phyloP scores from a whole-genome alignment of 2,797 vertebrate species.

The Mergus octosetaceus region DNA sequence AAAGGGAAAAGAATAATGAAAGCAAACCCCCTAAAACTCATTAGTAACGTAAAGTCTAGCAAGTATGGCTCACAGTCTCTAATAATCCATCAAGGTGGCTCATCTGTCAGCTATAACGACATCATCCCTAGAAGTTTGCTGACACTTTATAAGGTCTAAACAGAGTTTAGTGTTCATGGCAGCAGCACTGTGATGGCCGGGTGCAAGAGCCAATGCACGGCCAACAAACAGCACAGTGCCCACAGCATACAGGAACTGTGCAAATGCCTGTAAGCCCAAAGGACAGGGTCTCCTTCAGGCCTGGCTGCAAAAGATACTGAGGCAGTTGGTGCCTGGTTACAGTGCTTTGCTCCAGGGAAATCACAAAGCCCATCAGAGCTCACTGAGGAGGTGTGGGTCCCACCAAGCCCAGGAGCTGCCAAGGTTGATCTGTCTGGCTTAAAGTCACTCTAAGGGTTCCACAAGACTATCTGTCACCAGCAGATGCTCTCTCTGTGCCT shows the following conservation, averaged over 20 bases:
- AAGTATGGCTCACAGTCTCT: constrained; percentile 43
- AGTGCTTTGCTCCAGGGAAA: neutral
- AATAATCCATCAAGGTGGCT: constrained; percentile 54
- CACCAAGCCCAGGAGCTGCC: neutral
- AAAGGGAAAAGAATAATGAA: constrained; percentile 68
- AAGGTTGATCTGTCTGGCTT: neutral
- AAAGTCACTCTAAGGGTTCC: neutral
- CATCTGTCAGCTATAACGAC: constrained; percentile 50
- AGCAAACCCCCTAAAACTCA: constrained; percentile 33
- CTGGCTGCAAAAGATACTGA: neutral
- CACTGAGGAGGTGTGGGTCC: rapidly evolving
- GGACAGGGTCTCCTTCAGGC: neutral
- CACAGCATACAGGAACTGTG: rapidly evolving
- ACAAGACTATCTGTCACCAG: neutral
- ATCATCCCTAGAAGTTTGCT: constrained; percentile 47
- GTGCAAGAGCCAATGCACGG: rapidly evolving
- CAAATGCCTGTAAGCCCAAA: rapidly evolving
- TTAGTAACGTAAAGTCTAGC: constrained; percentile 4
- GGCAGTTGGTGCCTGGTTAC: rapidly evolving
- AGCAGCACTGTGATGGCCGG: neutral
- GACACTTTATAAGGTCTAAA: constrained; percentile 23
- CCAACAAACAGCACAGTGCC: neutral
- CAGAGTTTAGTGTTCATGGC: neutral
- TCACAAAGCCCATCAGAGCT: rapidly evolving
- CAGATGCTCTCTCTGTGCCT: neutral